Base-by-base conservation (phyloP, 1,140 invertebrate species). In the Heliothis subflexa region DNA sequence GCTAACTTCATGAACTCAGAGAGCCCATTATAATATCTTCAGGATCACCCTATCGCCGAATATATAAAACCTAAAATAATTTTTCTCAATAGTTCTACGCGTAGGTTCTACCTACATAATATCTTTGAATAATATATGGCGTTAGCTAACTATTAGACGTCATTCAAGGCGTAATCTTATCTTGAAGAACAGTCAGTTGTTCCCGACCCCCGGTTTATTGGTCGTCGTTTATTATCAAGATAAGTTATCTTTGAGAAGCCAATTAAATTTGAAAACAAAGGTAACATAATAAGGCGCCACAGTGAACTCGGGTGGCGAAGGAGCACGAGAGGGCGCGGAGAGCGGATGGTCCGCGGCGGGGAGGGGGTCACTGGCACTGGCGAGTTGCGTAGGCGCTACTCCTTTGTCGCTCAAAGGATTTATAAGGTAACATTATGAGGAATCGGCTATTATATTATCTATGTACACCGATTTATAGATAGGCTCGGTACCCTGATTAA, bases 191-290 rank as follows among this genome's bases (percentile, higher is more conserved):
- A 89, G 88, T 88, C 90, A 79, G 85, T 89, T 90, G 89, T 92
- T 88, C 84, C 84, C 85, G 80, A 88, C 88, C 88, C 85, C 89
- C 90, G 86, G 89, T 93, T 94, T 94, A 94, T 94, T 94, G 91
- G 90, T 89, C 86, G 88, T 90, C 92, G 91, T 94, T 94, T 93
- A 93, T 93, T 94, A 94, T 94, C 91, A 93, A 92, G 93, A 94
- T 94, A 94, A 88, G 82, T 91, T 94, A 94, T 94, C 93, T 94
- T 78, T 86, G 88, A 91, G 90, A 85, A 89, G 90, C 93, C 93
- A 94, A 94, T 94, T 94, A 94, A 93, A 94, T 94, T 94, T 94
- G 90, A 94, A 94, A 94, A 94, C 93, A 94, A 94, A 93, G 91
- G 91, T 93, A 93, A 93, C 91, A 92, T 93, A 93, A 93, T 93